phyloP scores from a whole-genome alignment of 2,113 vertebrate species.

The Coreoperca whiteheadi region DNA sequence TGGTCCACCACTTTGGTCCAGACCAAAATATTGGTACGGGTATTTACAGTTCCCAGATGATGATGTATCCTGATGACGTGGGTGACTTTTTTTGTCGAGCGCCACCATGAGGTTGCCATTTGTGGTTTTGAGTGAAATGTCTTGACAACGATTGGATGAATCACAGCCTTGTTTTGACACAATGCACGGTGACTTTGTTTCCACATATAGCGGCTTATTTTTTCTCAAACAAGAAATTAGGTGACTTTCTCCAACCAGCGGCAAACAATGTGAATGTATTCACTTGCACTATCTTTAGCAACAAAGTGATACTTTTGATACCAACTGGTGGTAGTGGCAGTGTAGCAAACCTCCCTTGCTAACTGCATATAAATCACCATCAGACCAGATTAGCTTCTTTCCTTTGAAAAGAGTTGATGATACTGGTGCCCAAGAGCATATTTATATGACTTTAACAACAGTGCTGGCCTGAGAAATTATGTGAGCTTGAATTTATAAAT shows the following conservation, averaged over 20 bases:
- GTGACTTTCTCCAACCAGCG: background rate
- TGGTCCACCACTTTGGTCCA: background rate
- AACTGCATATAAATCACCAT: background rate
- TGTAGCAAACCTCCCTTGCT: background rate
- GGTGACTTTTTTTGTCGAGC: background rate
- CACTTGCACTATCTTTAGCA: background rate
- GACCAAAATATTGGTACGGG: background rate
- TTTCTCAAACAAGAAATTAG: background rate
- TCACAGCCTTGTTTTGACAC: background rate
- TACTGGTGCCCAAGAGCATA: background rate
- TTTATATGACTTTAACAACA: background rate
- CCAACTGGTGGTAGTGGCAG: background rate
- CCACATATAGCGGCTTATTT: background rate
- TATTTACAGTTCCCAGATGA: background rate
- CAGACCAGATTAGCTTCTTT: background rate
- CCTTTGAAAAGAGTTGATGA: background rate
- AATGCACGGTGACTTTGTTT: background rate
- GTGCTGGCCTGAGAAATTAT: background rate
- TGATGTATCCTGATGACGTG: background rate
- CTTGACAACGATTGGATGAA: background rate
- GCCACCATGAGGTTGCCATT: background rate
- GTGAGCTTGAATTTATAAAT: conserved; percentile 16
- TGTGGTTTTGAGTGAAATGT: background rate
- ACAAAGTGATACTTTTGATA: background rate
- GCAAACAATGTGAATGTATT: background rate